These are phyloP conservation scores for Sphaeramia orbicularis DNA, from an alignment of 2,797 vertebrate genomes.

Conservation along the genomic window DNA sequence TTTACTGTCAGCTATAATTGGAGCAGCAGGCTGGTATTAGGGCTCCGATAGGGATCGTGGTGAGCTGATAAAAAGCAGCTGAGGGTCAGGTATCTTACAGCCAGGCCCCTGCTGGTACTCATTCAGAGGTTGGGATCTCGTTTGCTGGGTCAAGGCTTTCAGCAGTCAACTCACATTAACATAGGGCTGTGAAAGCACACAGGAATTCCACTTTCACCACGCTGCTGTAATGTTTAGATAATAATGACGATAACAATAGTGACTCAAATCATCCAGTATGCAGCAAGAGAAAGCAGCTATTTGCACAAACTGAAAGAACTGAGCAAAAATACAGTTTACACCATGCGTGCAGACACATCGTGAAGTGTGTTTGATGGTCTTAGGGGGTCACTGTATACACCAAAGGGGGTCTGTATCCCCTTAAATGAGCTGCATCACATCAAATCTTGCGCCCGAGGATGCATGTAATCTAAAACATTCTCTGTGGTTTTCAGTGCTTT, in stretches of 20 bases:
- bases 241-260: slow-evolving; percentile 31
- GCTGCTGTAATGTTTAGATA: slow-evolving; percentile 47
- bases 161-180: slow-evolving; percentile 66
- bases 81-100: slow-evolving; percentile 67
- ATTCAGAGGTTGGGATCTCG: slow-evolving; percentile 73
- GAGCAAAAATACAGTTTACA: not conserved
- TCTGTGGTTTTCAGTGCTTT: no score
- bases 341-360: no score
- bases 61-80: slow-evolving; percentile 78
- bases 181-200: slow-evolving; percentile 37
- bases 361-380: no score
- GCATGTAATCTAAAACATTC: no score
- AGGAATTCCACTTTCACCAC: slow-evolving; percentile 71
- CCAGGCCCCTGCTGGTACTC: slow-evolving; percentile 66
- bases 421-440: no score
- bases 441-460: no score
- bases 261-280: slow-evolving; percentile 13
- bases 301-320: slow-evolving; percentile 1
- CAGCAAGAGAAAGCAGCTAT: not conserved
- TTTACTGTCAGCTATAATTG: slow-evolving; percentile 69
- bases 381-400: no score
- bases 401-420: no score
- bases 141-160: slow-evolving; percentile 77
- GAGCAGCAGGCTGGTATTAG: slow-evolving; percentile 69
- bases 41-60: slow-evolving; percentile 55